Evolutionary conservation across 2,888 invertebrate genomes (phyloP).

Genomic region (Rambutsinella grinnellia): DNA sequence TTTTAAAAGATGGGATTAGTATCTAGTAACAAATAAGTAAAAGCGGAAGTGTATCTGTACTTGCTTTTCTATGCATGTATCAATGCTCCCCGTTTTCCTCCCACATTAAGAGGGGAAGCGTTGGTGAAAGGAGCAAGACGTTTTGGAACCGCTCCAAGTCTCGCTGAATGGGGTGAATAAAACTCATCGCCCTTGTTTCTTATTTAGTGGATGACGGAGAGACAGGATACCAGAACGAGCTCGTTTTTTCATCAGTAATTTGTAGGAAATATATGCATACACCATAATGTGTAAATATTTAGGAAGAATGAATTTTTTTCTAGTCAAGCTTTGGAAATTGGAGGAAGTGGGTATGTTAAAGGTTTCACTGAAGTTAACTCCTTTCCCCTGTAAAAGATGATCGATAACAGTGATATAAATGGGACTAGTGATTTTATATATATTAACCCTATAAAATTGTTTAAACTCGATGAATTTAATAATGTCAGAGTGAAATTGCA

Average conservation of each 20-base stretch:
- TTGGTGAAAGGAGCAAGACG: constrained; percentile 35
- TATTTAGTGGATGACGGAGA: background rate
- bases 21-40: too few relatives aligned
- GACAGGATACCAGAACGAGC: background rate
- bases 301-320: background rate
- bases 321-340: constrained; percentile 35
- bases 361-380: constrained; percentile 11
- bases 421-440: background rate
- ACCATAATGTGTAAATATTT: too few relatives aligned
- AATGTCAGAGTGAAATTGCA: too few relatives aligned
- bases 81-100: too few relatives aligned
- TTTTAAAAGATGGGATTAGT: too few relatives aligned
- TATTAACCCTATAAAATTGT: too few relatives aligned
- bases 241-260: background rate
- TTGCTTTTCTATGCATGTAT: too few relatives aligned
- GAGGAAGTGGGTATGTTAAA: constrained; percentile 43
- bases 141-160: constrained; percentile 50
- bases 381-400: background rate
- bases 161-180: constrained; percentile 47
- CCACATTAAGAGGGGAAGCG: constrained; percentile 17
- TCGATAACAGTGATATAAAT: background rate
- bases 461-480: too few relatives aligned
- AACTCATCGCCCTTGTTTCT: constrained; percentile 49
- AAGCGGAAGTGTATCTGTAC: too few relatives aligned
- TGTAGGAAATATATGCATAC: too few relatives aligned